Conservation (phyloP, 2,797 vertebrate genomes). For the Sebastes oblongus region DNA sequence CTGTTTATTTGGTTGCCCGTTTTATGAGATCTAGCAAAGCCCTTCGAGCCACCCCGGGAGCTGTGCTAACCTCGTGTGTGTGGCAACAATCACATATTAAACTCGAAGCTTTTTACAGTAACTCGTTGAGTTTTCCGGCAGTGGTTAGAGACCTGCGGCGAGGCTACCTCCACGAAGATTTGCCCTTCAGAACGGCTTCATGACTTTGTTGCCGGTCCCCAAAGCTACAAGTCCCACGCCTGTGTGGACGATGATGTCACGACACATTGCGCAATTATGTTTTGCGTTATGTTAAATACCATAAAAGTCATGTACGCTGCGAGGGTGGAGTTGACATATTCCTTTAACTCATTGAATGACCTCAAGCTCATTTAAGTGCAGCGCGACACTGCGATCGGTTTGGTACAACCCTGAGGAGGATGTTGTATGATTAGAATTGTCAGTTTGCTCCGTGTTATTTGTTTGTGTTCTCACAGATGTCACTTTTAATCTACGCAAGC, state of each 20-base stretch:
- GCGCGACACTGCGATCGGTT: conserved; percentile 30
- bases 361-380: conserved; percentile 66
- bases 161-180: conserved; percentile 53
- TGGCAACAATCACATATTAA: conserved; percentile 54
- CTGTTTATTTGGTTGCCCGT: conserved; percentile 71
- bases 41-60: conserved; percentile 52
- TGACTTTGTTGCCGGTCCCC: conserved; percentile 43
- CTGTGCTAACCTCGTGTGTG: conserved; percentile 49
- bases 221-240: conserved; percentile 56
- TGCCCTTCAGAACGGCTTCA: conserved; percentile 29
- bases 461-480: conserved; percentile 54
- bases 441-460: conserved; percentile 44
- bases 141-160: conserved; percentile 48
- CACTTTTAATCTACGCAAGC: conserved; percentile 39
- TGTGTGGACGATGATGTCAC: conserved; percentile 63
- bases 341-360: conserved; percentile 71
- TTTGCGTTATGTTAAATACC: conserved; percentile 67
- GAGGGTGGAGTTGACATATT: conserved; percentile 70
- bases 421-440: conserved; percentile 49
- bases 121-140: conserved; percentile 54
- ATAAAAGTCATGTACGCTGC: conserved; percentile 62
- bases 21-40: conserved; percentile 69
- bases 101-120: conserved; percentile 59
- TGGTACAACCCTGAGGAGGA: conserved; percentile 19
- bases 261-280: conserved; percentile 58